Evolutionary conservation across 2,113 vertebrate species (phyloP), one percentile per base, ranked within the genome.

Genomic region (Phrynosoma platyrhinos): DNA sequence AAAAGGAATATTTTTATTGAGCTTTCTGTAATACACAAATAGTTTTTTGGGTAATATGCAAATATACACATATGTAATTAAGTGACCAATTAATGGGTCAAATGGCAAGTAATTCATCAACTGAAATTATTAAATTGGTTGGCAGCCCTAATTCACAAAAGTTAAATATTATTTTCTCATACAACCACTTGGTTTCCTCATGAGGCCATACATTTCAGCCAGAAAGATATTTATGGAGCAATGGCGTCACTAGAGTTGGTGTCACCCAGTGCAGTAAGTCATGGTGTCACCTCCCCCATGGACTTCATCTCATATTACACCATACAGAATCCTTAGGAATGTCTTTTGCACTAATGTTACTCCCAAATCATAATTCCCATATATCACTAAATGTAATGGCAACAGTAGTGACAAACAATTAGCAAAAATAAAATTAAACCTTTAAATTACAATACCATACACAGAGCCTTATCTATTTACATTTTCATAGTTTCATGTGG

Each of bases 191-290:
- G 40, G 2, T 36, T 64, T 76, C 82, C 71, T 76, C 80, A 66
- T 27, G 55, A 47, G 71, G 21, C 40, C 40, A 47, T 87, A 53
- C 72, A 88, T 85, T 88, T 90, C 89, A 0, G 9, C 42, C 89
- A 66, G 84, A 88, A 94, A 82, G 25, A 87, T 92, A 88, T 92
- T 92, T 90, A 83, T 90, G 87, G 86, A 89, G 83, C 62, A 91
- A 40, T 89, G 47, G 7, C 47, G 7, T 47, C 47, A 47, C 47
- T 47, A 47, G 47, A 4, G 7, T 47, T 47, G 47, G 47, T 47
- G 47, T 47, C 47, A 47, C 47, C 47, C 47, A 47, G 47, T 47
- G 47, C 47, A 47, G 47, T 47, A 6, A 47, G 47, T 47, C 47
- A 36, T 36, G 36, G 36, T 36, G 36, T 36, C 36, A 36, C 36